A percentile compares a stretch with the other conserved stretches of the same genome.
phyloP scores from a whole-genome alignment of 2,797 vertebrate species.

The Crenichthys baileyi region DNA sequence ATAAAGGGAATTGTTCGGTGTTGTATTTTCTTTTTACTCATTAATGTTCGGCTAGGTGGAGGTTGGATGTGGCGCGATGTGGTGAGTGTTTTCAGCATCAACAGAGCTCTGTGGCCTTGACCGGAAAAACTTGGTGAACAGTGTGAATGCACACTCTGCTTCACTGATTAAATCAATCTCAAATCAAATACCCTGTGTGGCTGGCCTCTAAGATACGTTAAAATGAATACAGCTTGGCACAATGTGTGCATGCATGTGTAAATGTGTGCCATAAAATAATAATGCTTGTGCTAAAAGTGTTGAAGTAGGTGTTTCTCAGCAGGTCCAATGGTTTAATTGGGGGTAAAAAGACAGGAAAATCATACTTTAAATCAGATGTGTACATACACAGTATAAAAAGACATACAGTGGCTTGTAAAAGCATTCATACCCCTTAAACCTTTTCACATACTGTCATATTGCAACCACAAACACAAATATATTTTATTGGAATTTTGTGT shows the following conservation, averaged over 20 bases:
- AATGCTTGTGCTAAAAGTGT: neutral
- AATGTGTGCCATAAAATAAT: constrained; percentile 33
- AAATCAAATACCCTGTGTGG: constrained; percentile 59
- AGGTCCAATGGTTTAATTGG: neutral
- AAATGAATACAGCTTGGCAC: constrained; percentile 36
- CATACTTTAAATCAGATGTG: neutral
- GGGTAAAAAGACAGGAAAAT: neutral
- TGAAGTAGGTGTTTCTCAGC: neutral
- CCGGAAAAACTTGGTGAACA: constrained; percentile 37
- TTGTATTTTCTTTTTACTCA: constrained; percentile 71
- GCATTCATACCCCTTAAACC: too few species aligned
- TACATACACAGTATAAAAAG: too few species aligned
- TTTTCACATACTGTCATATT: too few species aligned
- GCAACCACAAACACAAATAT: too few species aligned
- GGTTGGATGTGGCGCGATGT: constrained; percentile 52
- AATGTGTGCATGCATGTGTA: constrained; percentile 8
- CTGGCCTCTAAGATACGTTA: constrained; percentile 41
- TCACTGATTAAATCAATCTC: constrained; percentile 70
- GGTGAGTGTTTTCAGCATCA: constrained; percentile 46
- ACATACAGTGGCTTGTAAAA: neutral
- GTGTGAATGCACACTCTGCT: constrained; percentile 58
- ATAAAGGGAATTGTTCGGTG: constrained; percentile 71
- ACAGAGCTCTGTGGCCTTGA: constrained; percentile 63
- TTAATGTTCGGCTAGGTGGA: constrained; percentile 66
- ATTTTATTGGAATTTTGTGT: too few species aligned